Conservation (phyloP, 2,113 vertebrate genomes). For the Ctenomys sociabilis region DNA sequence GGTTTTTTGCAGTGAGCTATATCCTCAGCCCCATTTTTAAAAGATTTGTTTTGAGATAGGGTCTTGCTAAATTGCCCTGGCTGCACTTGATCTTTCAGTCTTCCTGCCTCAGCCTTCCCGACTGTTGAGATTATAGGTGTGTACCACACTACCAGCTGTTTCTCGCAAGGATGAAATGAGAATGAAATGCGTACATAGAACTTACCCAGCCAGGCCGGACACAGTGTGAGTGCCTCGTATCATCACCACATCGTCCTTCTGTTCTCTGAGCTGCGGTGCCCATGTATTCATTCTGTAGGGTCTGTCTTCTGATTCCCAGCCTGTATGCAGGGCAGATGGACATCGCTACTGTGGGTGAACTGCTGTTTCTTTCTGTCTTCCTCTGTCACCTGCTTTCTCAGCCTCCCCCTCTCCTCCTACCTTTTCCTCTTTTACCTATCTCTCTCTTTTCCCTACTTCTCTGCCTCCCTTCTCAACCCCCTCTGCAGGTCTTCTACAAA, state of each 20-base stretch:
- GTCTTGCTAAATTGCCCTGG: not conserved
- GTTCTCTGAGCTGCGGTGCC: not conserved
- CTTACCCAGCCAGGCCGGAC: not conserved
- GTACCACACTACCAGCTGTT: not conserved
- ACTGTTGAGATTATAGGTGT: not conserved
- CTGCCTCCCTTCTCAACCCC: not conserved
- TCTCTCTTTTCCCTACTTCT: not conserved
- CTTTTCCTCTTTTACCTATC: not conserved
- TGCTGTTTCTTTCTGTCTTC: not conserved
- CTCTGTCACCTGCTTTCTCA: not conserved
- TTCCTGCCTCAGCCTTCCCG: not conserved
- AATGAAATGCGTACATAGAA: not conserved
- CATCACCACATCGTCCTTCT: not conserved
- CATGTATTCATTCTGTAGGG: not conserved
- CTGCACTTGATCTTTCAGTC: not conserved
- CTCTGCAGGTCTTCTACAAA: conserved; percentile 78
- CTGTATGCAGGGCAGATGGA: fast-evolving
- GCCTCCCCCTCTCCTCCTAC: not conserved
- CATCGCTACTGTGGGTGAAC: not conserved
- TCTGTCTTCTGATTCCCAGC: not conserved
- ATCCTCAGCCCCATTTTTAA: not conserved
- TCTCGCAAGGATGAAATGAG: not conserved
- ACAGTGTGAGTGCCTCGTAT: not conserved
- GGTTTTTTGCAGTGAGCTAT: not conserved
- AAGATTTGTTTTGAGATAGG: not conserved